Evolutionary conservation across 2,888 invertebrate species (phyloP), one percentile per base, ranked within the genome.

Genomic region (Tetragonisca angustula): DNA sequence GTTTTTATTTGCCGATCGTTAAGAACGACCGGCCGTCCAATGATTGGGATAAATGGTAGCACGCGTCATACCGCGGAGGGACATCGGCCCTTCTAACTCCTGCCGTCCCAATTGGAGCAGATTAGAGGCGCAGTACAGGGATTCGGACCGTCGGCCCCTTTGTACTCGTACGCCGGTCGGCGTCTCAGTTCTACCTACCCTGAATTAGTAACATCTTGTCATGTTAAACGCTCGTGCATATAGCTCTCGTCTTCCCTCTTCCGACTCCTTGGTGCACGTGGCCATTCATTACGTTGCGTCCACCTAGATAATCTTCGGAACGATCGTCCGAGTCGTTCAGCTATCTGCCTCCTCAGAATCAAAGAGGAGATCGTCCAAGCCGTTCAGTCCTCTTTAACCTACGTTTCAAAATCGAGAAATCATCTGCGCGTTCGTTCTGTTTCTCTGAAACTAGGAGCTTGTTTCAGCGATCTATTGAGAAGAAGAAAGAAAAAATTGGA

Each of bases 11-110:
- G 92, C 91, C 93, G 92, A 93, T 94, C 93, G 92, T 91, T 91
- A 91, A 91, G 91, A 91, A 91, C 91, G 90, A 92, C 90, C 90
- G 91, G 90, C 89, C 87, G 87, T 87, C 89, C 91, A 91, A 93
- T 93, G 93, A 94, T 94, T 94, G 94, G 94, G 91, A 94, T 94
- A 94, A 94, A 94, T 93, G 94, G 93, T 92, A 93, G 94, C 94
- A 93, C 94, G 93, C 94, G 94, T 94, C 93, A 92, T 93, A 86
- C 90, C 87, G 87, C 86, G 89, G 79, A 89, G 84, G 86, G 88
- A 91, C 91, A 88, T 89, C 86, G 86, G 89, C 84, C 87, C 90
- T 89, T 91, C 90, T 89, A 82, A 77, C 89, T 87, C 83, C 86
- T 84, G 81, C 78, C 86, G 76, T 84, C 81, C 92, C 93, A 94